Percentiles rank a stretch among this genome's conserved stretches.
Conservation (phyloP, 2,113 vertebrate species). For the Nothobranchius kuhntae region DNA sequence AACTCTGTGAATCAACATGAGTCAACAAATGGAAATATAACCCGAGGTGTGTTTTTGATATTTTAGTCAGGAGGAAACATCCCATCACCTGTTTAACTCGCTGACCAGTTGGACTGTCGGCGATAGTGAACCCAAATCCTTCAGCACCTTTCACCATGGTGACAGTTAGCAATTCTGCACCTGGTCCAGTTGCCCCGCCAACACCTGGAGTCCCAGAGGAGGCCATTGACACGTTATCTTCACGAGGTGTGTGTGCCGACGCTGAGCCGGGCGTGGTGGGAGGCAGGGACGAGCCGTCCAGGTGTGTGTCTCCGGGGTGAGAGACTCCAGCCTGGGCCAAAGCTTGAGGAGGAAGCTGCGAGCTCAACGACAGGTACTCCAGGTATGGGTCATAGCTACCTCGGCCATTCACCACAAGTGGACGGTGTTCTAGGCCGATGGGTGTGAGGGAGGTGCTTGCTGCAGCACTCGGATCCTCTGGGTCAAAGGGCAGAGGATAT, state of each 20-base stretch:
- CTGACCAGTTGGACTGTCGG: slow-evolving; percentile 97
- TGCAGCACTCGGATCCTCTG: slow-evolving; percentile 85
- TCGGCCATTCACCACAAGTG: slow-evolving; percentile 93
- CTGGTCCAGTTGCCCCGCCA: slow-evolving; percentile 55
- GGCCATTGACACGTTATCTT: slow-evolving; percentile 96
- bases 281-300: slow-evolving; percentile 92
- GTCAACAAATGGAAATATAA: too few relatives aligned
- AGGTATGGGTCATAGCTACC: slow-evolving; percentile 97
- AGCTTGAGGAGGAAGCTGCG: slow-evolving; percentile 91
- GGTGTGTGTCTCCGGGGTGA: slow-evolving; percentile 92
- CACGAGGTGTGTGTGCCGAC: slow-evolving; percentile 82
- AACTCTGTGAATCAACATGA: too few relatives aligned
- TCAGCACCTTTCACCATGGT: slow-evolving; percentile 98
- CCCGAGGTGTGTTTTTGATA: too few relatives aligned
- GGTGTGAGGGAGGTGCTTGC: slow-evolving; percentile 89
- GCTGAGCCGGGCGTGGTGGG: slow-evolving; percentile 77
- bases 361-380: slow-evolving; percentile 97
- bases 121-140: slow-evolving; percentile 98
- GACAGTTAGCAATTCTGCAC: slow-evolving; percentile 94
- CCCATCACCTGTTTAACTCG: slow-evolving; percentile 89
- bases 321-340: slow-evolving; percentile 81
- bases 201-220: slow-evolving; percentile 89
- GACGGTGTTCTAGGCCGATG: slow-evolving; percentile 92
- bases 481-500: slow-evolving; percentile 97
- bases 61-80: background rate